These are phyloP conservation scores for Ailuropoda melanoleuca DNA, from an alignment of 2,113 vertebrate genomes.

Conservation along the genomic window DNA sequence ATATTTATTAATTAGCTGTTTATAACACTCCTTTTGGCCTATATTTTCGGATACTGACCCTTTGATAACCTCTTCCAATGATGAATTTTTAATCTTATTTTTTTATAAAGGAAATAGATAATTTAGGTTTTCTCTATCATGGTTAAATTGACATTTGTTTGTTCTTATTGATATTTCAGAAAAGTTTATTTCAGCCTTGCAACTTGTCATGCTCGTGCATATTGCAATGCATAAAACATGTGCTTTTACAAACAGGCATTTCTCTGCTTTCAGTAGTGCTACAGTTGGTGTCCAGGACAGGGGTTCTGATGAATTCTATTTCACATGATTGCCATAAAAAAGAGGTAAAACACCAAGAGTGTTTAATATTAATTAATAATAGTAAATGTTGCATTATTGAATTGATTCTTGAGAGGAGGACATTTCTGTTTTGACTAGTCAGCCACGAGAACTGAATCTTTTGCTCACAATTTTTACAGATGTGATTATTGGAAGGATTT, in stretches of 20 bases:
- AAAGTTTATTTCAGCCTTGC: background rate
- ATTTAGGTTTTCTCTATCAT: background rate
- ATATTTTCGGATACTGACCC: background rate
- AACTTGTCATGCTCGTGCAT: background rate
- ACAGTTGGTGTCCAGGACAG: background rate
- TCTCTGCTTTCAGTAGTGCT: background rate
- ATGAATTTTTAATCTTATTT: background rate
- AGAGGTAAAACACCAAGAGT: background rate
- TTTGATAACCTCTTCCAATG: background rate
- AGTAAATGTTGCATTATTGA: background rate
- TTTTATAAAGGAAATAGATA: background rate
- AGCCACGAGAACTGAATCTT: background rate
- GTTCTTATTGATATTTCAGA: background rate
- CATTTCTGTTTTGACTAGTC: background rate
- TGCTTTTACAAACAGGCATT: background rate
- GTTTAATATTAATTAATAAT: background rate
- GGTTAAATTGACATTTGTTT: background rate
- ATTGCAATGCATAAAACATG: background rate
- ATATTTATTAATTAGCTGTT: background rate
- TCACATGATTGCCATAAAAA: background rate
- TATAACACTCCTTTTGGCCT: background rate
- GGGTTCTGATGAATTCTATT: background rate
- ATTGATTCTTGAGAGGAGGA: background rate
- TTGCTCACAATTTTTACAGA: background rate
- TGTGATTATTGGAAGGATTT: background rate